Conservation (phyloP, 1,140 invertebrate genomes). For the Aphis gossypii region DNA sequence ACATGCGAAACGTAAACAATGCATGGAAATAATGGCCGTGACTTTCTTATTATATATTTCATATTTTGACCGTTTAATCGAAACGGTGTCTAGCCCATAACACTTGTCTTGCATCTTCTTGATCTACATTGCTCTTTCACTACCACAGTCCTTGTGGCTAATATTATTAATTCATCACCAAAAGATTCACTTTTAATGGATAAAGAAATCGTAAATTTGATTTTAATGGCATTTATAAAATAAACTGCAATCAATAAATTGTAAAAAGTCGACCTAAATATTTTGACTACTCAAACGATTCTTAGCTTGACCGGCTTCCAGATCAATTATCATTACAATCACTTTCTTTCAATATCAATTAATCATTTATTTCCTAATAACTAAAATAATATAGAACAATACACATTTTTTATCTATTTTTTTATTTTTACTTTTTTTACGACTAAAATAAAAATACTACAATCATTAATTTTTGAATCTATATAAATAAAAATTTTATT, state of each 20-base stretch:
- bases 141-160: neutral
- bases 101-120: neutral
- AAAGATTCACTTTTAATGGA: neutral
- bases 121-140: neutral
- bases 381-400: neutral
- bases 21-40: conserved; percentile 4
- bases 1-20: conserved; percentile 8
- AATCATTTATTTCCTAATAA: neutral
- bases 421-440: neutral
- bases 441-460: neutral
- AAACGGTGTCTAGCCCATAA: neutral
- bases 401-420: neutral
- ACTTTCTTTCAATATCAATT: conserved; percentile 3
- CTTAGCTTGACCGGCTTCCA: conserved; percentile 18
- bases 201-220: neutral
- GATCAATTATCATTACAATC: conserved; percentile 9
- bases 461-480: neutral
- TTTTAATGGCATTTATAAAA: conserved; percentile 10
- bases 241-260: neutral
- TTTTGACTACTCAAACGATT: conserved; percentile 34
- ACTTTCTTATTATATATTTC: conserved; percentile 35
- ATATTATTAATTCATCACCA: neutral
- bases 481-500: neutral
- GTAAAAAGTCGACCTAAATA: conserved; percentile 25
- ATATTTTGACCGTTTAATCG: neutral